Conservation (phyloP, 2,113 vertebrate species). For the Cyanistes caeruleus region DNA sequence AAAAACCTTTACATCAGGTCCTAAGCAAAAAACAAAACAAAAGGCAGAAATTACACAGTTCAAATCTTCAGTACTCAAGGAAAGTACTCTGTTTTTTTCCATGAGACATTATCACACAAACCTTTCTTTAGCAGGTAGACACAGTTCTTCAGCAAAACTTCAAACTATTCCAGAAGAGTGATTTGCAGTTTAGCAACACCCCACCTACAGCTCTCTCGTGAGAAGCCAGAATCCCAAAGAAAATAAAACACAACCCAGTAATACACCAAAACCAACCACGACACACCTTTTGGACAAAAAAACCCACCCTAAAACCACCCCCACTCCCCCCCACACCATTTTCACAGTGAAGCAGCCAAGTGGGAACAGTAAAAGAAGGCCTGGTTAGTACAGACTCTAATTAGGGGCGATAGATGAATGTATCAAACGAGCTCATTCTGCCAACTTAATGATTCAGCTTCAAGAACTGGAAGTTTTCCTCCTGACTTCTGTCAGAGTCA, state of each 20-base stretch:
- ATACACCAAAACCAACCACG: not conserved
- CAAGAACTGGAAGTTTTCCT: not conserved
- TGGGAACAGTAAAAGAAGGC: not conserved
- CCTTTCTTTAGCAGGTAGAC: not conserved
- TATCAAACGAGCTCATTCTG: not conserved
- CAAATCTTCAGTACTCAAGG: not conserved
- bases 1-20: not conserved
- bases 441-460: not conserved
- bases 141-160: not conserved
- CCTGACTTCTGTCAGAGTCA: not conserved
- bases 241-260: not conserved
- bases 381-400: not conserved
- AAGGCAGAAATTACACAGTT: not conserved
- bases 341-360: not conserved
- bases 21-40: not conserved
- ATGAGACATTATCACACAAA: not conserved
- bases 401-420: not conserved
- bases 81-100: not conserved
- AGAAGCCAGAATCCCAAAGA: not conserved
- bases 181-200: not conserved
- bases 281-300: not conserved
- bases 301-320: not conserved
- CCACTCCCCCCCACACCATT: not conserved
- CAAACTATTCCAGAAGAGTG: not conserved
- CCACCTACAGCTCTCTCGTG: not conserved